Evolutionary conservation across 2,113 vertebrate genomes (phyloP), one percentile per base, ranked within the genome.

Genomic region (Esox niger): DNA sequence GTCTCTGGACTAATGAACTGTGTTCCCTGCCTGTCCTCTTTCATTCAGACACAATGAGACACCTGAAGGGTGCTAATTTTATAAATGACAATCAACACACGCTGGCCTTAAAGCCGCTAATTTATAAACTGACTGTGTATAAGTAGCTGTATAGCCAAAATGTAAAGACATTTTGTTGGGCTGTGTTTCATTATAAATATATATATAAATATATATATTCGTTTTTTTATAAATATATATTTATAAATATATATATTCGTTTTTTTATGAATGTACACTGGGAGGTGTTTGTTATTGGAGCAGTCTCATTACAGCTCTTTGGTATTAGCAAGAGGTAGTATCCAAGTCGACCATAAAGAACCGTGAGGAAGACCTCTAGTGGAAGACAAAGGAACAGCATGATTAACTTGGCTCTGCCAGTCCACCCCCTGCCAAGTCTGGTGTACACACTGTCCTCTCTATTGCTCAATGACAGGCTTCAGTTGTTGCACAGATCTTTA

Each of bases 1-100:
- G 86, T 88, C 84, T 90, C 78, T 79, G 79, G 84, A 86, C 82
- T 89, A 91, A 91, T 88, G 77, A 89, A 83, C n/a, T n/a, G 81
- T 82, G 68, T 69, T 80, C 70, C 72, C 63, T 62, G 77, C 73
- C 79, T 82, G 79, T 85, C 87, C 79, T 66, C 75, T 83, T 73
- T 73, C 80, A 83, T 84, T 84, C 74, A 75, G 2, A 64, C 73
- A 82, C 82, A 83, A 77, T 35, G 47, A 74, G 74, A 71, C 79
- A 82, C 74, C 78, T 84, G n/a, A 38, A 17, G 13, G 27, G 32
- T 67, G n/a, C 25, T 72, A 69, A 57, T 21, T 2, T 71, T 81
- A 81, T 73, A 78, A 85, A 85, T 73, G 69, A 81, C 82, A 77
- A 66, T 76, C 54, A 62, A 75, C 76, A 76, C 73, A 58, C n/a